Conservation (phyloP, 2,797 vertebrate genomes). For the Parauchenoglanis ngamensis region DNA sequence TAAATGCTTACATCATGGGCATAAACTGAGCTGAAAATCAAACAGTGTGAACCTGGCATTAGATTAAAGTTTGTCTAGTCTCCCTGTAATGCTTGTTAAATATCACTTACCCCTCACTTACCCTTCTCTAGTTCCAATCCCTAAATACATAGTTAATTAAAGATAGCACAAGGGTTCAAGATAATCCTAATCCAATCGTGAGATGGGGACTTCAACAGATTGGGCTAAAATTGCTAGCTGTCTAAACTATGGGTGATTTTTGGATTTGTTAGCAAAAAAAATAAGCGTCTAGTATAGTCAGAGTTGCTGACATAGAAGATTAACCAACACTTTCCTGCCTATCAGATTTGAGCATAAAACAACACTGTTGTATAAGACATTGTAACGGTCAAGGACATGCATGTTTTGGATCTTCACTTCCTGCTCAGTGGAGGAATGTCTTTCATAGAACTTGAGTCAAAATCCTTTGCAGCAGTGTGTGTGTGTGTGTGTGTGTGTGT, state of each 20-base stretch:
- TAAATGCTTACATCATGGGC: not conserved
- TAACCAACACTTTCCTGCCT: no score
- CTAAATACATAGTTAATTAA: not conserved
- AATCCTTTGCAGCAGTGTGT: not conserved
- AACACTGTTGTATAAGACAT: not conserved
- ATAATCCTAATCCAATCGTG: not conserved
- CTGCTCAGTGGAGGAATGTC: not conserved
- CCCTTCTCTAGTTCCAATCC: not conserved
- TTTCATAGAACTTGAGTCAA: not conserved
- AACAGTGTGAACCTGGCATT: no score
- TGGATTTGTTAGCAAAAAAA: not conserved
- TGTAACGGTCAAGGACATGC: slow-evolving; percentile 44
- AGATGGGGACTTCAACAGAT: not conserved
- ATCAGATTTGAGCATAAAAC: not conserved
- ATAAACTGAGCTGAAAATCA: not conserved
- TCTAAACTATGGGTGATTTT: not conserved
- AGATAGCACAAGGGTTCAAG: not conserved
- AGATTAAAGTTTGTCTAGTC: not conserved
- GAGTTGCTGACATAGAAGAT: not conserved
- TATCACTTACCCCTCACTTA: not conserved
- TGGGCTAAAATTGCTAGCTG: not conserved
- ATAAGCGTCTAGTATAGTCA: no score
- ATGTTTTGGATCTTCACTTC: not conserved
- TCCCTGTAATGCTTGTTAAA: not conserved
- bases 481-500: slow-evolving; percentile 27